These are phyloP conservation scores for Dendrocincla fuliginosa DNA, from an alignment of 2,797 vertebrate species.

Conservation along the genomic window DNA sequence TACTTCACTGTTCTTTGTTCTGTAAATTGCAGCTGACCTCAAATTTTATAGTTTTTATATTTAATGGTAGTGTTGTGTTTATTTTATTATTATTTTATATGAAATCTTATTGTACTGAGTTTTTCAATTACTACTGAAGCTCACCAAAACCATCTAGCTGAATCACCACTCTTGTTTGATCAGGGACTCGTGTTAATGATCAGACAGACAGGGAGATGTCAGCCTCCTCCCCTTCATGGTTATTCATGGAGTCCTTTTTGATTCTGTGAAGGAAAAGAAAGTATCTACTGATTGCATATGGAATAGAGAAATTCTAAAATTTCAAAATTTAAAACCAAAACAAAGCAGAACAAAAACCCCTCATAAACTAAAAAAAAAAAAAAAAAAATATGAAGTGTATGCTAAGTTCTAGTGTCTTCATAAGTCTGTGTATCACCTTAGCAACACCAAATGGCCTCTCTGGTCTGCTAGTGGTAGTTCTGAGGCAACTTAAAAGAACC, in stretches of 20 bases:
- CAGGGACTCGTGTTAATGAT: background rate
- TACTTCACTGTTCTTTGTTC: background rate
- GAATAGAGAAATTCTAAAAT: background rate
- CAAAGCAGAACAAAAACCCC: background rate
- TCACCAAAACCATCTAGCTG: background rate
- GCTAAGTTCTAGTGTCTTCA: background rate
- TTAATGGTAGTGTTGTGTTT: background rate
- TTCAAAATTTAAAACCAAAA: background rate
- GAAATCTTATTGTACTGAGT: background rate
- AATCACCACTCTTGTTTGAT: background rate
- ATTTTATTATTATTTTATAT: constrained; percentile 15
- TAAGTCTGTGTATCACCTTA: background rate
- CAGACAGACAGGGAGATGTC: background rate
- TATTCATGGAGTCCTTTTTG: background rate
- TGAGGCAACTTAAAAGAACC: background rate
- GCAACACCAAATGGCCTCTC: background rate
- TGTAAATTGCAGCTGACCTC: background rate
- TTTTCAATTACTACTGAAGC: background rate
- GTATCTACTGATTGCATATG: background rate
- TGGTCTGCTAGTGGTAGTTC: background rate
- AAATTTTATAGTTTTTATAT: constrained; percentile 12
- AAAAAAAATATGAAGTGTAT: background rate
- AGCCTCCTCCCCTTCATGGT: background rate
- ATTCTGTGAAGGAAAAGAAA: background rate
- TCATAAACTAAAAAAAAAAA: background rate